These are phyloP conservation scores for Nysson spinosus DNA, from an alignment of 2,888 invertebrate genomes.

Conservation along the genomic window DNA sequence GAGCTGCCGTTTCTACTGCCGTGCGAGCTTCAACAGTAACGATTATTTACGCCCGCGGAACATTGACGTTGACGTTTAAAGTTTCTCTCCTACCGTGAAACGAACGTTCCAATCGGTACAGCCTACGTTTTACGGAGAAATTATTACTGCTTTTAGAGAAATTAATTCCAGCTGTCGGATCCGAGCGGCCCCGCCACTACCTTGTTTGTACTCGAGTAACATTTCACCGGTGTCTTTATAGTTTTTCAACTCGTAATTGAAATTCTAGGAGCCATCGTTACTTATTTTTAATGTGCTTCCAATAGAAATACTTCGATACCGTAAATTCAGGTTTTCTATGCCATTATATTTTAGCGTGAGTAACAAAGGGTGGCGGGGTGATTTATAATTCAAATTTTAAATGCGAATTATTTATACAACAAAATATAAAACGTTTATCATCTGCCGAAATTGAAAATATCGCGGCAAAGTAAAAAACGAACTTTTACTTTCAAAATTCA, in stretches of 20 bases:
- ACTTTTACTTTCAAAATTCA: too few species aligned
- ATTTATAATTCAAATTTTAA: too few species aligned
- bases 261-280: constrained; percentile 24
- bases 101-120: constrained; percentile 43
- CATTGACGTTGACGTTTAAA: constrained; percentile 74
- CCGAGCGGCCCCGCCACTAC: constrained; percentile 12
- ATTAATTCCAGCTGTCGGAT: constrained; percentile 55
- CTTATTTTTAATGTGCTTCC: constrained; percentile 2
- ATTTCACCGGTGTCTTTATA: constrained; percentile 44
- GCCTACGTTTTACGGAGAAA: constrained; percentile 28
- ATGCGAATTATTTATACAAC: too few species aligned
- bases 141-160: constrained; percentile 47
- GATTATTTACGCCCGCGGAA: constrained; percentile 71
- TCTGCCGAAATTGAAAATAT: too few species aligned
- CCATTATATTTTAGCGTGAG: too few species aligned
- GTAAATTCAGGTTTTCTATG: too few species aligned
- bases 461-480: too few species aligned
- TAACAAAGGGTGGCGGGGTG: too few species aligned
- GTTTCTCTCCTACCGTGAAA: constrained; percentile 60
- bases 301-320: too few species aligned
- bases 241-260: constrained; percentile 34
- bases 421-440: too few species aligned
- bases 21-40: constrained; percentile 68
- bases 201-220: constrained; percentile 9
- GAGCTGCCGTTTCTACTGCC: constrained; percentile 48